Evolutionary conservation across 1,140 invertebrate genomes (phyloP), one percentile per base, ranked within the genome.

Genomic region (Atopsyche davidsoni): DNA sequence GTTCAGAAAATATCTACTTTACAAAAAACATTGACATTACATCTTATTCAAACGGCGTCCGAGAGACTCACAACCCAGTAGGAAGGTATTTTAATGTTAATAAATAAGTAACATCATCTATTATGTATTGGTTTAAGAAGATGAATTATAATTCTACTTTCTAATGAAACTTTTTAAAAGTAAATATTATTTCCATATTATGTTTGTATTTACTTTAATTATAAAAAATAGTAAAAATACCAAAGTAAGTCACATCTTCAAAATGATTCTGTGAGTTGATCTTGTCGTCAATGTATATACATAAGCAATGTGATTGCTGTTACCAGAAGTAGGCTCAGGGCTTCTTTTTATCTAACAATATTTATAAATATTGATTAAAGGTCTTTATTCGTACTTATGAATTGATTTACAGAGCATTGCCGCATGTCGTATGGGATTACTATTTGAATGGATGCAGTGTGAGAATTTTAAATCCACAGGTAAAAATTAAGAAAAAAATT

Each of bases 21-120:
- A 81, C 81, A 0, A 87, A 87, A 63, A 92, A 98, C 74, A 73
- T 98, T 36, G 94, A 98, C 72, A 77, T 97, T 9, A 95, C 93
- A 2, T 84, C 82, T 3, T 97, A 93, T 67, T 64, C 70, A 22
- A 75, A 94, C 72, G 87, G 83, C 3, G 64, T 79, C 45, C 80
- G 91, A 59, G 80, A 93, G 68, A 95, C 90, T 2, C 83, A 87
- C 55, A 95, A 96, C 73, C 87, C 86, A n/a, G 76, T 77, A 48
- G 92, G 90, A 40, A 76, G 78, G 39, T 74, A 72, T 17, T 45
- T 39, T 48, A 49, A 49, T 47, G 13, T n/a, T 23, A n/a, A 22
- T 48, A 6, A 9, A 48, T 18, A 24, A 54, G 6, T 28, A 28
- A 28, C 24, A 7, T 28, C 6, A 28, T 11, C 11, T 3, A 41